These are phyloP conservation scores for Cavia porcellus DNA, from an alignment of 2,113 vertebrate species.

Conservation along the genomic window DNA sequence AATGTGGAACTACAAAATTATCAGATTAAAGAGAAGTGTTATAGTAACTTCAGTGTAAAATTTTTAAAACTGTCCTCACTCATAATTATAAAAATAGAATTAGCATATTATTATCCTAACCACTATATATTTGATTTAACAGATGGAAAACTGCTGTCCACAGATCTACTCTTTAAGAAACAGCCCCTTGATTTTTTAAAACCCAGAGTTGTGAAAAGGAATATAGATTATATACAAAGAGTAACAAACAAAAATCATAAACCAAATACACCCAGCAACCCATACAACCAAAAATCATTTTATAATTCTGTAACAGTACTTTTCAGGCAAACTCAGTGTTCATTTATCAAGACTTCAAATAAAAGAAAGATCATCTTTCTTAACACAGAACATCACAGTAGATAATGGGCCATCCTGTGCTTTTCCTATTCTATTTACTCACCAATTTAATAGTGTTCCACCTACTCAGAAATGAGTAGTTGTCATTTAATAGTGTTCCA, in stretches of 20 bases:
- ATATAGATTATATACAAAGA: neutral
- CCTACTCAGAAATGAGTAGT: neutral
- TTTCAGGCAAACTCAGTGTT: neutral
- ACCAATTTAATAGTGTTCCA: conserved; percentile 11
- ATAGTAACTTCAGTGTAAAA: neutral
- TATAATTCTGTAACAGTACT: neutral
- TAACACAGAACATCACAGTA: neutral
- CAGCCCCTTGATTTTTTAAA: conserved; percentile 35
- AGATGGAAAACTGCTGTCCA: neutral
- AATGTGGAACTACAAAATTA: neutral
- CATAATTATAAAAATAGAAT: conserved; percentile 33
- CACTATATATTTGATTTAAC: neutral
- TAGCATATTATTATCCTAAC: neutral
- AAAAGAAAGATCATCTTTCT: conserved; percentile 17
- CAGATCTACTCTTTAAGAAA: neutral
- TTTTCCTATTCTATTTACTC: neutral
- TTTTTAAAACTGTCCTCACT: neutral
- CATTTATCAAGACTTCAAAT: conserved; percentile 31
- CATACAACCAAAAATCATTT: neutral
- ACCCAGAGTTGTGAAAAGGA: neutral
- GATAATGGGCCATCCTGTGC: conserved; percentile 8
- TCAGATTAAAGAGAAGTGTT: neutral
- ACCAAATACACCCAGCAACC: neutral
- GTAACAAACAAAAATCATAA: conserved; percentile 44
- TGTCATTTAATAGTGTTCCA: neutral